Base-by-base conservation (phyloP, 2,797 vertebrate species). In the Lophotriccus pileatus region DNA sequence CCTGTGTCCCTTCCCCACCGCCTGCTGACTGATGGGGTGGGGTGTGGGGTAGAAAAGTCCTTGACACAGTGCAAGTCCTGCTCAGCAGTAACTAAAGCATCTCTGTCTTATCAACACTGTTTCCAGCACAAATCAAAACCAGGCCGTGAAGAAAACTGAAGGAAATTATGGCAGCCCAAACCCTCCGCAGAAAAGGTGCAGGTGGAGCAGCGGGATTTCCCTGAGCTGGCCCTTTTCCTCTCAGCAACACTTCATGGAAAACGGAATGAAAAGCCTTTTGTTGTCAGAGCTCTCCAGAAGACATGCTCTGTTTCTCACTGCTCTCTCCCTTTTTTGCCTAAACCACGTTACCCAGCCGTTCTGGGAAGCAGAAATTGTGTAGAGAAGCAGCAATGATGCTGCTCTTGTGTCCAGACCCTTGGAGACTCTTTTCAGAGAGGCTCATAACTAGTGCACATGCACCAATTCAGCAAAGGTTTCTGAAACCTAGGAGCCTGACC, bases 341-440 rank as follows among this genome's bases (percentile, higher is more conserved):
- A 81, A 9, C 34, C 39, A 4, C 18, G 1, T 63, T 83, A 6
- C 24, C 14, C 12, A 15, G 12, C 24, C 36, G 7, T 41, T 62
- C 25, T 30, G 39, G 74, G 79, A 77, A 50, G 36, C 27, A 58
- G 77, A 36, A n/a, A 6, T 6, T 5, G 5, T 47, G 46, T 2
- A 15, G 41, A 32, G 80, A 30, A 60, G 46, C 6, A 81, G 53
- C 21, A 77, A 16, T 0, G 3, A 7, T 28, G 18, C 28, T 44
- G 23, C 41, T 11, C 18, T 37, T 9, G 0, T 7, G 2, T 17
- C 66, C 69, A 56, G 53, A 7, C 34, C 15, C n/a, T 68, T 1
- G 0, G n/a, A 0, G 24, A 3, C 28, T n/a, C 56, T 30, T 59
- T 49, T n/a, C 20, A 7, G 62, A 52, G 36, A 1, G 5, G 49